Conservation (phyloP, 1,140 invertebrate genomes). For the Trissolcus basalis region DNA sequence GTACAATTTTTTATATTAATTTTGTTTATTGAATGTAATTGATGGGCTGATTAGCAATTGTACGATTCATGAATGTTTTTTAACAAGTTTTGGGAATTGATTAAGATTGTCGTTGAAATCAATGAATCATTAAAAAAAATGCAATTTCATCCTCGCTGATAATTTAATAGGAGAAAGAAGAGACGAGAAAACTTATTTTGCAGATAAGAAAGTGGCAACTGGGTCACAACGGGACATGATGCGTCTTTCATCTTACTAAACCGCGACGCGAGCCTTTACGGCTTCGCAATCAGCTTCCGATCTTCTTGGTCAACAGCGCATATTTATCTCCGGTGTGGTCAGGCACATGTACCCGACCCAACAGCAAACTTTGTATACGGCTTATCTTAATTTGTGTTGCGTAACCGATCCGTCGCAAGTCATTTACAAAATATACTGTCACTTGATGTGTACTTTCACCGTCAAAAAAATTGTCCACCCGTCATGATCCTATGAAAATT, state of each 20-base stretch:
- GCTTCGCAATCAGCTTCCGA: slow-evolving; percentile 31
- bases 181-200: slow-evolving; percentile 47
- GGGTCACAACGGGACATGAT: slow-evolving; percentile 72
- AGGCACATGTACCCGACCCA: slow-evolving; percentile 20
- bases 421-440: slow-evolving; percentile 1
- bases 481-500: neutral
- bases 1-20: too few species aligned
- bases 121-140: slow-evolving; percentile 21
- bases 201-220: slow-evolving; percentile 71
- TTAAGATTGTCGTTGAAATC: slow-evolving; percentile 31
- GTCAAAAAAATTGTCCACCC: neutral
- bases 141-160: slow-evolving; percentile 33
- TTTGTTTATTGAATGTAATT: too few species aligned
- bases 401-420: slow-evolving; percentile 21
- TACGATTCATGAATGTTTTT: neutral
- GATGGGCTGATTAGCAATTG: too few species aligned
- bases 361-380: slow-evolving; percentile 17
- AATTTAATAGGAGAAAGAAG: slow-evolving; percentile 54
- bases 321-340: slow-evolving; percentile 36
- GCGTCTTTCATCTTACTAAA: slow-evolving; percentile 69
- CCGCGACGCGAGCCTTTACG: slow-evolving; percentile 59
- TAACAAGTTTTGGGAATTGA: neutral
- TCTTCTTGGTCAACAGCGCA: slow-evolving; percentile 16
- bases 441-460: slow-evolving; percentile 10
- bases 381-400: slow-evolving; percentile 29